phyloP scores from a whole-genome alignment of 1,140 invertebrate species.

The Leucophenga varia region DNA sequence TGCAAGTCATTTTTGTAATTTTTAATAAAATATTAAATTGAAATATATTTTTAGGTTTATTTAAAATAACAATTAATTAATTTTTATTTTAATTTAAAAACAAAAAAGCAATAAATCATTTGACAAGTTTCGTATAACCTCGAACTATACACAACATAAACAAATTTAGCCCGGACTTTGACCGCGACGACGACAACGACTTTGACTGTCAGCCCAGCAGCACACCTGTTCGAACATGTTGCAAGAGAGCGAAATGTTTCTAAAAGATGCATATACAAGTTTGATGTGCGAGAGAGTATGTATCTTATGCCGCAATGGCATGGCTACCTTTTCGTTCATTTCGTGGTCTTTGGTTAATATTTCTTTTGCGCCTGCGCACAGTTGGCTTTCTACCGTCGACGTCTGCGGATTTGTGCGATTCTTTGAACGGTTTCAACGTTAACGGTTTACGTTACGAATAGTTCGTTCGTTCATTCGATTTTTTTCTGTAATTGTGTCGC shows the following conservation, averaged over 20 bases:
- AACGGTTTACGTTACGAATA: too few species aligned
- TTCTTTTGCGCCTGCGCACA: constrained; percentile 55
- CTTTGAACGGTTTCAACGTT: constrained; percentile 7
- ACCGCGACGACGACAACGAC: constrained; percentile 23
- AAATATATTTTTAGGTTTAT: too few species aligned
- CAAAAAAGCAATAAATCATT: too few species aligned
- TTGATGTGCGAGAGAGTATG: not conserved
- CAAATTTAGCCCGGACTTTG: constrained; percentile 54
- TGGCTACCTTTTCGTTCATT: constrained; percentile 20
- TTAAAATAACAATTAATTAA: too few species aligned
- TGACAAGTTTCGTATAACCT: not conserved
- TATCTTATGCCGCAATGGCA: not conserved
- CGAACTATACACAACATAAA: constrained; percentile 19
- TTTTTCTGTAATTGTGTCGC: constrained; percentile 12
- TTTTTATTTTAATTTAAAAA: too few species aligned
- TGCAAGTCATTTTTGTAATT: too few species aligned
- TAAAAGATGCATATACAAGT: too few species aligned
- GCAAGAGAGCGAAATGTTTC: too few species aligned
- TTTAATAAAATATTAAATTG: too few species aligned
- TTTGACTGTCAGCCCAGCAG: constrained; percentile 8
- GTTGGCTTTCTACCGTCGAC: constrained; percentile 56
- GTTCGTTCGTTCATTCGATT: too few species aligned
- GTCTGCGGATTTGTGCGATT: constrained; percentile 54
- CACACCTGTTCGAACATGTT: constrained; percentile 38
- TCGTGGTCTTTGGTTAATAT: too few species aligned